Conservation (phyloP, 2,113 vertebrate species). For the Camarhynchus parvulus region DNA sequence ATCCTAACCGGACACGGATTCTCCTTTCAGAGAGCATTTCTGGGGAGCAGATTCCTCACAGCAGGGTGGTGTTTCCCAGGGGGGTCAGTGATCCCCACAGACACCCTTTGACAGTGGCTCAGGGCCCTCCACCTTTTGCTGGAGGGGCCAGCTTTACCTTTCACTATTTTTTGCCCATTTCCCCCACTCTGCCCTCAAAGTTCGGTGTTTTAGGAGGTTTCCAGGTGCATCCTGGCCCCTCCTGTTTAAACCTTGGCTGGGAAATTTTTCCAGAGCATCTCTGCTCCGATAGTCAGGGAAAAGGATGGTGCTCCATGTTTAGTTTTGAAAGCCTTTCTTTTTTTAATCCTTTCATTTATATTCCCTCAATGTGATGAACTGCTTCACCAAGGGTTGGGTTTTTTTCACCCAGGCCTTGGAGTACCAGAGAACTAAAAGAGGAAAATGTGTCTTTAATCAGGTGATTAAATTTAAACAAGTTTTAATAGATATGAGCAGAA, state of each 20-base stretch:
- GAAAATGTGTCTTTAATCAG: background rate
- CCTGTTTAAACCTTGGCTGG: background rate
- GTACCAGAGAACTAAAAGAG: background rate
- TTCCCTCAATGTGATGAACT: conserved; percentile 28
- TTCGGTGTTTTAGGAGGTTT: background rate
- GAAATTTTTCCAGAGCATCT: background rate
- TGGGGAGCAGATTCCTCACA: fast-evolving
- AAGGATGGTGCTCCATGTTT: background rate
- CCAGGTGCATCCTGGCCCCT: background rate
- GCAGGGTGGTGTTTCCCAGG: background rate
- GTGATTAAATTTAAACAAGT: background rate
- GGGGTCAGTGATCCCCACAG: background rate
- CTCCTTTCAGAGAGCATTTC: background rate
- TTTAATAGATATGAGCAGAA: background rate
- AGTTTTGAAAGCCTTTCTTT: background rate
- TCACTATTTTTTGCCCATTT: background rate
- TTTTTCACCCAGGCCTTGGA: background rate
- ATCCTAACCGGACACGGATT: fast-evolving
- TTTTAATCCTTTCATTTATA: conserved; percentile 37
- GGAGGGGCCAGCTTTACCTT: background rate
- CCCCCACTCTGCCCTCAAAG: background rate
- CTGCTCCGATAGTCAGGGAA: background rate
- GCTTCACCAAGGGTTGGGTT: background rate
- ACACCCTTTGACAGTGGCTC: background rate
- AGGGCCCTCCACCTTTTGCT: background rate